phyloP scores from a whole-genome alignment of 2,113 vertebrate genomes.

The Takifugu flavidus region DNA sequence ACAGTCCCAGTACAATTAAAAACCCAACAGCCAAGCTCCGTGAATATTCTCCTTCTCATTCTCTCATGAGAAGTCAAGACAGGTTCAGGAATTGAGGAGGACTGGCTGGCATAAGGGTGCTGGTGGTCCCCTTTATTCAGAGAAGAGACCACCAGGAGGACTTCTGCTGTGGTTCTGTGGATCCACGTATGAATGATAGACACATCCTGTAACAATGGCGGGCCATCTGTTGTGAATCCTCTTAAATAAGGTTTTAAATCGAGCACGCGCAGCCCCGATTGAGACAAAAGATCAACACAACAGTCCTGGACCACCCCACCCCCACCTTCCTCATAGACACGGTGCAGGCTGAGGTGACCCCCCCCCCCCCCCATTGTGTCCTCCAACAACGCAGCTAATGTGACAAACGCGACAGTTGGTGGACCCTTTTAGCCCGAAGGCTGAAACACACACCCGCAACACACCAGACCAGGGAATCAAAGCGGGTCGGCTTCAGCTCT shows the following conservation, averaged over 20 bases:
- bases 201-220: constrained; percentile 65
- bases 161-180: neutral
- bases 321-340: neutral
- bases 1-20: too few species aligned
- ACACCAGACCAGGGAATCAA: constrained; percentile 40
- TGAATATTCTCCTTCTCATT: too few species aligned
- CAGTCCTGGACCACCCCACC: constrained; percentile 25
- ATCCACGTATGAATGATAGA: constrained; percentile 58
- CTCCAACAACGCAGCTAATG: constrained; percentile 11
- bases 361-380: constrained; percentile 13
- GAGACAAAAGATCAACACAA: constrained; percentile 55
- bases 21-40: too few species aligned
- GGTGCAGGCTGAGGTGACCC: constrained; percentile 29
- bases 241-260: constrained; percentile 68
- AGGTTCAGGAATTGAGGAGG: neutral
- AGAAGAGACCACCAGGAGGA: fast-evolving
- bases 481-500: constrained; percentile 20
- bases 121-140: constrained; percentile 23
- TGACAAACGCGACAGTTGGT: constrained; percentile 41
- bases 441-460: constrained; percentile 48
- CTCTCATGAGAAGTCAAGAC: neutral
- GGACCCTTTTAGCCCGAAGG: constrained; percentile 33
- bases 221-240: constrained; percentile 71
- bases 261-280: constrained; percentile 53
- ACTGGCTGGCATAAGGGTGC: neutral